Conservation (phyloP, 2,888 invertebrate species). For the Lycophotia porphyrea region DNA sequence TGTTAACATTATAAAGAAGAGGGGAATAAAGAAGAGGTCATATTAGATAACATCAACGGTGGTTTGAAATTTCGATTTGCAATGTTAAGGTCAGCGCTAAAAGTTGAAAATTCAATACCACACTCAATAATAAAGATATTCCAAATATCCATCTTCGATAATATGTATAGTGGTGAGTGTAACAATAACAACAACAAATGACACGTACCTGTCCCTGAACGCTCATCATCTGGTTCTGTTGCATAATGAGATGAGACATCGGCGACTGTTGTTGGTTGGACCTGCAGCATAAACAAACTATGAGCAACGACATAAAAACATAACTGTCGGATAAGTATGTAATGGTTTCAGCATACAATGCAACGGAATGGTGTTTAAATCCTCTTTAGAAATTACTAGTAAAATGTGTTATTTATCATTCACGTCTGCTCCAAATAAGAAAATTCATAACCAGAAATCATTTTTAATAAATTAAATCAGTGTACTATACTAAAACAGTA, state of each 20-base stretch:
- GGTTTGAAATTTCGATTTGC: neutral
- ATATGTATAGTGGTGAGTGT: neutral
- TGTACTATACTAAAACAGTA: neutral
- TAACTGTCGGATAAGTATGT: constrained; percentile 15
- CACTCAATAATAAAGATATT: neutral
- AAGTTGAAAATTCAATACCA: neutral
- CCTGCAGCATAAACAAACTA: constrained; percentile 72
- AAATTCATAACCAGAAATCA: neutral
- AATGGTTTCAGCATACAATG: constrained; percentile 18
- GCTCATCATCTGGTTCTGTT: constrained; percentile 89
- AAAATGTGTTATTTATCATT: constrained; percentile 10
- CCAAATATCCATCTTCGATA: neutral
- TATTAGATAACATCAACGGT: neutral
- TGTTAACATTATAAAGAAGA: neutral
- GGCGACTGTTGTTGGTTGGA: constrained; percentile 88
- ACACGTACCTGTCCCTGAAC: constrained; percentile 87
- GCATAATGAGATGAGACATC: constrained; percentile 89
- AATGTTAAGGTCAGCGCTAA: neutral
- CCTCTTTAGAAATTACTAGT: constrained; percentile 2
- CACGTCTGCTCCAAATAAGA: neutral
- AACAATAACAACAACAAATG: constrained; percentile 35
- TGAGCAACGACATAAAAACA: constrained; percentile 45
- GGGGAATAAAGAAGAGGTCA: neutral
- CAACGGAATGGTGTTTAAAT: neutral
- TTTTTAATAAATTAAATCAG: neutral